Evolutionary conservation across 2,888 invertebrate genomes (phyloP), one percentile per base, ranked within the genome.

Genomic region (Cephonodes hylas): DNA sequence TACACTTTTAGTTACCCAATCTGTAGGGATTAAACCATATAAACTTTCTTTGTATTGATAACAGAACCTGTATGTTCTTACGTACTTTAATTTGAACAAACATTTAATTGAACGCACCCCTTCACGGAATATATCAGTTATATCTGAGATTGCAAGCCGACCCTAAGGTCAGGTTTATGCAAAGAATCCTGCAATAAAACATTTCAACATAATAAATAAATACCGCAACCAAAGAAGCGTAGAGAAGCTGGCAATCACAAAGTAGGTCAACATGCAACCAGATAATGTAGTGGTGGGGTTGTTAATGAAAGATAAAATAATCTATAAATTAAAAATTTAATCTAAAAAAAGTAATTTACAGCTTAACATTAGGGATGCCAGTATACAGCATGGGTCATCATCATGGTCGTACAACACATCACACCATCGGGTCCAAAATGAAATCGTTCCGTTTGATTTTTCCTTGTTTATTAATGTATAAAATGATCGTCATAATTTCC

Each of bases 381-480:
- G 27, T 31, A 53, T 31, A 53, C 48, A 53, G 27, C 53, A 53
- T 31, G 27, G 53, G 18, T 53, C 15, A 53, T 10, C 27, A 53
- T 53, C 31, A 53, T 53, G 53, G 53, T 53, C 53, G 31, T 53
- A 53, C 27, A 48, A 44, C 15, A 53, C 60, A 65, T 62, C 64
- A 59, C 44, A 68, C 70, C 70, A 68, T 73, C 75, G 70, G 84
- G 77, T 75, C 68, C 63, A 72, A 80, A 85, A 83, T 83, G 72
- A 82, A 85, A 84, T 73, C 80, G 78, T 77, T 76, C 75, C 79
- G 77, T 76, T 66, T 69, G 69, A 75, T 74, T 76, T 72, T 78
- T 79, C 69, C 73, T 77, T 76, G 73, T 85, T 84, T 84, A 84
- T 82, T 85, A 73, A 75, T 74, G 76, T 79, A 76, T 66, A 71